These are phyloP conservation scores for Sericinus montela DNA, from an alignment of 2,888 invertebrate genomes.

Conservation along the genomic window DNA sequence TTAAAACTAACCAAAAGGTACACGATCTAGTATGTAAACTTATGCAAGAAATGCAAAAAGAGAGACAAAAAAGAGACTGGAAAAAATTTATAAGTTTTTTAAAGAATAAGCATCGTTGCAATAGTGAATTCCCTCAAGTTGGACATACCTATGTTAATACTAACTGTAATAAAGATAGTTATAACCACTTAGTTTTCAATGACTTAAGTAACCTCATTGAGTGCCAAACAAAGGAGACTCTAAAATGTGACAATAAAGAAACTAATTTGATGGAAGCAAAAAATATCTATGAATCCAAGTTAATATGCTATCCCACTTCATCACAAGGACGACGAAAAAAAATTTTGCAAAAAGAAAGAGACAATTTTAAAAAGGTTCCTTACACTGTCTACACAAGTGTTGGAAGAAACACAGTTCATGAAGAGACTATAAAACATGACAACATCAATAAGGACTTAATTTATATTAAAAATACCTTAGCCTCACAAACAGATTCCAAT, in stretches of 20 bases:
- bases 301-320: slow-evolving; percentile 41
- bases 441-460: neutral
- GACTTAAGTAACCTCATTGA: neutral
- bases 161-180: slow-evolving; percentile 31
- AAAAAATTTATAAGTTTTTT: slow-evolving; percentile 56
- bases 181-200: slow-evolving; percentile 24
- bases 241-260: neutral
- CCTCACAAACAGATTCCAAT: neutral
- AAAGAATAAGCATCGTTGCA: slow-evolving; percentile 40
- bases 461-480: neutral
- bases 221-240: neutral
- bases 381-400: neutral
- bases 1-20: slow-evolving; percentile 45
- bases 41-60: slow-evolving; percentile 38
- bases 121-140: neutral
- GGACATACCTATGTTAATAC: slow-evolving; percentile 9
- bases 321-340: slow-evolving; percentile 38
- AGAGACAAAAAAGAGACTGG: slow-evolving; percentile 48
- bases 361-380: neutral
- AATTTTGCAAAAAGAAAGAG: slow-evolving; percentile 32
- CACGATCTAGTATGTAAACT: slow-evolving; percentile 43
- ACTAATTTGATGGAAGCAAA: neutral
- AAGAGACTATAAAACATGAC: neutral
- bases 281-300: slow-evolving; percentile 11
- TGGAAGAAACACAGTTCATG: neutral